phyloP scores from a whole-genome alignment of 2,888 invertebrate species.

The Drosophila meridiana region DNA sequence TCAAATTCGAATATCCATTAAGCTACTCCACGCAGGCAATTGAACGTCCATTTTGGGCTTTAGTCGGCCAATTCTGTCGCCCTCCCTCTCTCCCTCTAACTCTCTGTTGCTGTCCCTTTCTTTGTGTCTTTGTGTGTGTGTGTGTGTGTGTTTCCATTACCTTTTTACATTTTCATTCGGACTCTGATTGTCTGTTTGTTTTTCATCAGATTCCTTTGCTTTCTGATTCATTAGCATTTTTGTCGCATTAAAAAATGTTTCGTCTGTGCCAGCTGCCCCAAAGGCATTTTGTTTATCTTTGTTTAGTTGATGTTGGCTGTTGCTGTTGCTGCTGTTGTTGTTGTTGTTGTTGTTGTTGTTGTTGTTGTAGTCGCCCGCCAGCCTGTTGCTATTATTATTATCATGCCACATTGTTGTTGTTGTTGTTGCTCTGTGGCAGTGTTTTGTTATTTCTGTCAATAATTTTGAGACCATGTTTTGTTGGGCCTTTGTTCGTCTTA shows the following conservation, averaged over 20 bases:
- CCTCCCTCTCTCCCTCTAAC: background rate
- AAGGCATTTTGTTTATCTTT: slow-evolving; percentile 58
- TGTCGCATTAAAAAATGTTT: slow-evolving; percentile 59
- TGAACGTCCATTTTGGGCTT: slow-evolving; percentile 24
- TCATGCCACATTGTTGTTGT: slow-evolving; percentile 23
- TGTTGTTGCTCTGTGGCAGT: slow-evolving; percentile 16
- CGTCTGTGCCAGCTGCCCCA: slow-evolving; percentile 31
- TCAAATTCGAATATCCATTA: slow-evolving; percentile 29
- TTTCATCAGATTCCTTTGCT: slow-evolving; percentile 66
- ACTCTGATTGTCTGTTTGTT: slow-evolving; percentile 72
- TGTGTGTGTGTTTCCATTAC: slow-evolving; percentile 24
- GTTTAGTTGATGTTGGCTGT: slow-evolving; percentile 26
- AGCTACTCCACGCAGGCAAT: slow-evolving; percentile 19
- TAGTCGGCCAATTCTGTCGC: background rate
- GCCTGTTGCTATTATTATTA: slow-evolving; percentile 51
- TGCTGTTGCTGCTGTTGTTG: slow-evolving; percentile 16
- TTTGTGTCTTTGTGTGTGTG: background rate
- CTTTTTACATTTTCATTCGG: slow-evolving; percentile 44
- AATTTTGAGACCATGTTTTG: slow-evolving; percentile 51
- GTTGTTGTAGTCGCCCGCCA: slow-evolving; percentile 28
- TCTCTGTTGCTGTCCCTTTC: background rate
- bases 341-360: slow-evolving; percentile 27
- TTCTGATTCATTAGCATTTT: slow-evolving; percentile 75
- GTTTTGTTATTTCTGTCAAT: slow-evolving; percentile 52
- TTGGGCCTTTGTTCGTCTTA: slow-evolving; percentile 44